Percentiles rank a stretch among this genome's conserved stretches.
phyloP scores from a whole-genome alignment of 1,140 invertebrate species.

The Idris sp. region DNA sequence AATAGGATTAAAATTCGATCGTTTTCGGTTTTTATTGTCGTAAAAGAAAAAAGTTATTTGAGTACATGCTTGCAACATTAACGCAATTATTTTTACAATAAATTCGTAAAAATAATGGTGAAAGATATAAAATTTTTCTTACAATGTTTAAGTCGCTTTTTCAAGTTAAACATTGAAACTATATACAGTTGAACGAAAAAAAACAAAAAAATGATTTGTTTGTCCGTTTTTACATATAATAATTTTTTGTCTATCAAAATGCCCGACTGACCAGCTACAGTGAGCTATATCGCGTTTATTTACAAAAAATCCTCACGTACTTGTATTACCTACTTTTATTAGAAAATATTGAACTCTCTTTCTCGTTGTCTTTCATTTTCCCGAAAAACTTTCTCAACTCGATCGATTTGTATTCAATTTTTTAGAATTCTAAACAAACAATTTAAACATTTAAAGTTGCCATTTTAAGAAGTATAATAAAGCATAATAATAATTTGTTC shows the following conservation, averaged over 20 bases:
- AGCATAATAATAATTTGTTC: no score
- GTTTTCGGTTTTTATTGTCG: constrained; percentile 19
- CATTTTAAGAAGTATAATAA: no score
- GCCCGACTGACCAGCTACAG: constrained; percentile 70
- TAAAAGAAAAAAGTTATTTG: constrained; percentile 36
- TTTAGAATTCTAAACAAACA: no score
- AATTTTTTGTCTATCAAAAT: constrained; percentile 63
- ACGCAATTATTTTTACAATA: constrained; percentile 37
- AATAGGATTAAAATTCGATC: constrained; percentile 21
- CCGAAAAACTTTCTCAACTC: constrained; percentile 27
- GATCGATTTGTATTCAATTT: constrained; percentile 19
- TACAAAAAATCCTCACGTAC: constrained; percentile 62
- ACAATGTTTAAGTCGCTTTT: constrained; percentile 28
- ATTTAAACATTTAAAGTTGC: no score
- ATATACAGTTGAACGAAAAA: constrained; percentile 51
- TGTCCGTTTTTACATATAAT: no score
- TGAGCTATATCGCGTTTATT: constrained; percentile 66
- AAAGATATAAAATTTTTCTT: constrained; percentile 43
- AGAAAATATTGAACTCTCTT: constrained; percentile 67
- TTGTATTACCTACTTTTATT: constrained; percentile 63
- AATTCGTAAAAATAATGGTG: constrained; percentile 43
- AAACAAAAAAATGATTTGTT: no score
- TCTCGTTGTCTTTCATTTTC: constrained; percentile 20
- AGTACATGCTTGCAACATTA: constrained; percentile 30
- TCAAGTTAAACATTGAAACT: constrained; percentile 31